Evolutionary conservation across 2,888 invertebrate species (phyloP).

Genomic region (Steinernema carpocapsae): DNA sequence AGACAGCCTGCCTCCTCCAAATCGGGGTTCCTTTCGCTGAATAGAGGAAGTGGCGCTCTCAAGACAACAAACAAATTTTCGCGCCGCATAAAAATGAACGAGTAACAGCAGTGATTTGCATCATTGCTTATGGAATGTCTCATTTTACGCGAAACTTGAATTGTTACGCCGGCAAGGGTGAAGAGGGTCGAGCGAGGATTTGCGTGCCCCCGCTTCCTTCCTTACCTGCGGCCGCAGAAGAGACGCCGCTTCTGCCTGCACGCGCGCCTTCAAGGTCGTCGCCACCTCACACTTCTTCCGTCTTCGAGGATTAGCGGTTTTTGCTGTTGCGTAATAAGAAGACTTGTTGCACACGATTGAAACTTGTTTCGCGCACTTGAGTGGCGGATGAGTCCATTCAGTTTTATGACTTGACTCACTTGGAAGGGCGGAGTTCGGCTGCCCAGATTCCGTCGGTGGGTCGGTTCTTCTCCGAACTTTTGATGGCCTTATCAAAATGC

Average conservation of each 20-base stretch:
- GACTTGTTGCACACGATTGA: slow-evolving; percentile 33
- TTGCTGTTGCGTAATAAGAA: slow-evolving; percentile 26
- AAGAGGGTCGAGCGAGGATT: slow-evolving; percentile 22
- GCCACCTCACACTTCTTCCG: slow-evolving; percentile 34
- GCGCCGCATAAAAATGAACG: slow-evolving; percentile 1
- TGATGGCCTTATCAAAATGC: slow-evolving; percentile 11
- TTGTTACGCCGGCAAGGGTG: slow-evolving; percentile 12
- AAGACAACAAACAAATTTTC: slow-evolving; percentile 8
- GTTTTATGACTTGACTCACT: slow-evolving; percentile 27
- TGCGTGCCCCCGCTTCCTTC: slow-evolving; percentile 7
- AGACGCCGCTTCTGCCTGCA: slow-evolving; percentile 25
- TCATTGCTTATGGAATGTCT: slow-evolving; percentile 35
- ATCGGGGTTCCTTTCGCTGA: background rate
- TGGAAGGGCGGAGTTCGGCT: background rate
- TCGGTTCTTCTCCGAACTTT: slow-evolving; percentile 13
- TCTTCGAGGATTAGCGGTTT: slow-evolving; percentile 35
- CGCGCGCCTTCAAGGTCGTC: slow-evolving; percentile 33
- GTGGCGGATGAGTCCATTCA: slow-evolving; percentile 32
- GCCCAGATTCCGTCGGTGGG: background rate
- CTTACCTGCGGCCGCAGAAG: slow-evolving; percentile 22
- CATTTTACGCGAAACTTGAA: slow-evolving; percentile 35
- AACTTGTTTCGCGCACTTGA: slow-evolving; percentile 35
- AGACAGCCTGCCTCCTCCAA: background rate
- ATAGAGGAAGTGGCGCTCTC: background rate
- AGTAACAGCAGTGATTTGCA: slow-evolving; percentile 11